Evolutionary conservation across 2,113 vertebrate species (phyloP).

Genomic region (Ariopsis seemanni): DNA sequence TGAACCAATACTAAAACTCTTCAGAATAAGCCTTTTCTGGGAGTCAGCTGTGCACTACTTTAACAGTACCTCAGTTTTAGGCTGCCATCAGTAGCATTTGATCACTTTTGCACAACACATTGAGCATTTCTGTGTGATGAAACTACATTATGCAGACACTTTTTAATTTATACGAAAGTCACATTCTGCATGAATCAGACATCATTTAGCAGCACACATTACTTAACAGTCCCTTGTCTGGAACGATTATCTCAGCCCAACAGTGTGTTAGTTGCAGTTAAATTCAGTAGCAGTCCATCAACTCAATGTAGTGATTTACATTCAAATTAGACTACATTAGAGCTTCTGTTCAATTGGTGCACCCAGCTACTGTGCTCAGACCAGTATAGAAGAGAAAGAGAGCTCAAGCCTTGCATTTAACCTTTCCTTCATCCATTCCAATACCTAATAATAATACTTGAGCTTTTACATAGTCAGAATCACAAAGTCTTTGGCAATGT

Average conservation of each 20-base stretch:
- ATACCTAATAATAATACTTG: background rate
- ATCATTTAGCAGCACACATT: too few relatives aligned
- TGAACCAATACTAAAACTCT: too few relatives aligned
- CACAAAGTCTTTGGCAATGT: background rate
- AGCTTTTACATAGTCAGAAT: background rate
- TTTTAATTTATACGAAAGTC: background rate
- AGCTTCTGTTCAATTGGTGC: background rate
- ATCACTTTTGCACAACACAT: too few relatives aligned
- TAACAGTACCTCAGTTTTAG: too few relatives aligned
- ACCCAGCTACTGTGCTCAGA: background rate
- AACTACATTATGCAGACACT: too few relatives aligned
- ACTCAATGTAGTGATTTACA: background rate
- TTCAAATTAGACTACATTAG: background rate
- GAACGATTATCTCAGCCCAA: background rate
- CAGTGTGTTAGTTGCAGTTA: background rate
- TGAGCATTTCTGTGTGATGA: too few relatives aligned
- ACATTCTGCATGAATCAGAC: too few relatives aligned
- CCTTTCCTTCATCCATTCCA: background rate
- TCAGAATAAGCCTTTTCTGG: too few relatives aligned
- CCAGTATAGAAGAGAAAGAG: background rate
- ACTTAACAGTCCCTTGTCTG: too few relatives aligned
- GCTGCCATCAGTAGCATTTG: too few relatives aligned
- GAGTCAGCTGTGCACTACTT: too few relatives aligned
- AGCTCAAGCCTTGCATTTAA: background rate
- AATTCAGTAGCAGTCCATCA: background rate